A percentile compares a stretch with the other conserved stretches of the same genome.
phyloP scores from a whole-genome alignment of 2,113 vertebrate species.

The Stegastes partitus region DNA sequence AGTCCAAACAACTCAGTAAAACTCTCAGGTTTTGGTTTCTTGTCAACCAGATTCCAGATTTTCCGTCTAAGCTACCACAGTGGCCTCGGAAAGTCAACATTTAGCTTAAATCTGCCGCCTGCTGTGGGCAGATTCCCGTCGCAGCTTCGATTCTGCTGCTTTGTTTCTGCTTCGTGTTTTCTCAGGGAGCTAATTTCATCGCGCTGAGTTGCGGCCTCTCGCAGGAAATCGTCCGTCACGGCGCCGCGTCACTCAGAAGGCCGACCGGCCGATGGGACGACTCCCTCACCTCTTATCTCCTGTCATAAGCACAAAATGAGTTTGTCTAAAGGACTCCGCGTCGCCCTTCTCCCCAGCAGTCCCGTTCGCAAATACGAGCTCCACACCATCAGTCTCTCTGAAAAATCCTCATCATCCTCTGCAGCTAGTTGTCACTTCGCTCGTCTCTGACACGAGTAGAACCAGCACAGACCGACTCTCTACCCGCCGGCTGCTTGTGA shows the following conservation, averaged over 20 bases:
- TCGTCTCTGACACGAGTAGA: conserved; percentile 15
- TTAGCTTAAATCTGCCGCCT: conserved; percentile 17
- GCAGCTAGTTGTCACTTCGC: conserved; percentile 16
- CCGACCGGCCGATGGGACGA: conserved; percentile 10
- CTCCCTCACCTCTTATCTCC: conserved; percentile 48
- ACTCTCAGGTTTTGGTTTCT: no score
- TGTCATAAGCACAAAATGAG: conserved; percentile 45
- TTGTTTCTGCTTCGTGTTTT: conserved; percentile 8
- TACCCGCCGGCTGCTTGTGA: conserved; percentile 10
- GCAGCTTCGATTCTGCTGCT: conserved; percentile 27
- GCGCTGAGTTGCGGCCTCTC: neutral
- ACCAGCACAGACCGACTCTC: conserved; percentile 18
- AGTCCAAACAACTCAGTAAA: no score
- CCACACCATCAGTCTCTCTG: neutral
- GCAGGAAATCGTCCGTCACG: conserved; percentile 29
- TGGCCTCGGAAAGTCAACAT: neutral
- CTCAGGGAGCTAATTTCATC: neutral
- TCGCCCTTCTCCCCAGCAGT: conserved; percentile 12
- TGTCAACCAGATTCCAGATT: conserved; percentile 1
- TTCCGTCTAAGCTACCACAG: conserved; percentile 20
- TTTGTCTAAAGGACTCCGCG: conserved; percentile 43
- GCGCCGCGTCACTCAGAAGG: neutral
- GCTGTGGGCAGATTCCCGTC: conserved; percentile 9
- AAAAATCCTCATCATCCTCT: conserved; percentile 12
- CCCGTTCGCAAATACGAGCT: conserved; percentile 15